Evolutionary conservation across 2,888 invertebrate species (phyloP).

Genomic region (Coremacera marginata): DNA sequence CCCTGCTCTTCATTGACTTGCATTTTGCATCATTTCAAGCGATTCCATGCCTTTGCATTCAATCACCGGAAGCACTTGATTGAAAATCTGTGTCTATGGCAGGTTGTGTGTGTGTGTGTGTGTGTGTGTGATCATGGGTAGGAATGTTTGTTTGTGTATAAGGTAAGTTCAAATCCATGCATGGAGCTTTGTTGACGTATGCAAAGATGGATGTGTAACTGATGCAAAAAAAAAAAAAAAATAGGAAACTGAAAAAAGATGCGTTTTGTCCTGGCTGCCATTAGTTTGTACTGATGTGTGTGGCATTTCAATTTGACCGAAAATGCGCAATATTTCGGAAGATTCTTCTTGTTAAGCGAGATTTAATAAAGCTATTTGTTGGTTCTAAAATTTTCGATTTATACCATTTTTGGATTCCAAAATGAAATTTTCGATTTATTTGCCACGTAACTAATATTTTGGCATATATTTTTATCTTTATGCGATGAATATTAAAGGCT

Average conservation of each 20-base stretch:
- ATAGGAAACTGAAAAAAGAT: neutral
- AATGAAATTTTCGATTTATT: too few relatives aligned
- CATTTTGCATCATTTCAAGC: neutral
- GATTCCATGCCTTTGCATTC: neutral
- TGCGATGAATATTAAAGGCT: too few relatives aligned
- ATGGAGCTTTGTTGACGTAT: neutral
- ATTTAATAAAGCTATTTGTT: too few relatives aligned
- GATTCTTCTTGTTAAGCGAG: too few relatives aligned
- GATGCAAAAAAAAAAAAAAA: neutral
- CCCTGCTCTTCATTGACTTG: neutral
- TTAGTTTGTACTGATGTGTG: neutral
- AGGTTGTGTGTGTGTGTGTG: neutral
- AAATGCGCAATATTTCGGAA: neutral
- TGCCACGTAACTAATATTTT: too few relatives aligned
- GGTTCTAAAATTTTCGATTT: too few relatives aligned
- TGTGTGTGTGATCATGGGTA: neutral
- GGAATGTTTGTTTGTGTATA: neutral
- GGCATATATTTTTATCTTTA: too few relatives aligned
- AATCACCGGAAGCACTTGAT: slow-evolving; percentile 33
- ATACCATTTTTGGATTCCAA: too few relatives aligned
- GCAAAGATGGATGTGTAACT: neutral
- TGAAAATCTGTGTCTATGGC: slow-evolving; percentile 17
- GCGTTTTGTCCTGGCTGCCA: neutral
- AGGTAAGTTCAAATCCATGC: neutral
- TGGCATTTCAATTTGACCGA: neutral